Evolutionary conservation across 2,888 invertebrate species (phyloP).

Genomic region (Drosophila infuscata): DNA sequence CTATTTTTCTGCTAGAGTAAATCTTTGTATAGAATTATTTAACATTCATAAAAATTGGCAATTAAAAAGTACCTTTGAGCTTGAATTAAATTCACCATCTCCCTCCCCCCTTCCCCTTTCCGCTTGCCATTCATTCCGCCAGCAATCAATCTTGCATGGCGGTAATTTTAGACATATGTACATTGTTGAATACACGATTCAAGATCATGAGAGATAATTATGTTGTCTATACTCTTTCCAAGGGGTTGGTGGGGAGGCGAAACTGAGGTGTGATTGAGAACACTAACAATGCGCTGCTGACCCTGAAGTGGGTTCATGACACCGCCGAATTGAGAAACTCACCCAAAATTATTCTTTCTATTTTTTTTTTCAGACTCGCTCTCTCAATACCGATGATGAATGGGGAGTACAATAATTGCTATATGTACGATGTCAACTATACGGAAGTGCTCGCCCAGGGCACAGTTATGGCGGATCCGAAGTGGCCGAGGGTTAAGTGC

Average conservation of each 20-base stretch:
- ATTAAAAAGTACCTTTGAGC: constrained; percentile 32
- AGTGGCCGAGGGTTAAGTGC: constrained; percentile 90
- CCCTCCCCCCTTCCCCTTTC: not conserved
- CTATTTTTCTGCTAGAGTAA: constrained; percentile 6
- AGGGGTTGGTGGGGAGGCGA: not conserved
- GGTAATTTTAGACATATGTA: constrained; percentile 34
- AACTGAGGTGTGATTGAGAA: constrained; percentile 30
- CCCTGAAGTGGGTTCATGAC: constrained; percentile 49
- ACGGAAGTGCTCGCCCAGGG: constrained; percentile 87
- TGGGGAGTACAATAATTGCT: constrained; percentile 88
- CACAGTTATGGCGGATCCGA: constrained; percentile 86
- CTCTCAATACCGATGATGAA: constrained; percentile 89
- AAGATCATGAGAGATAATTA: constrained; percentile 54
- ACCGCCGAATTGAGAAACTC: constrained; percentile 36
- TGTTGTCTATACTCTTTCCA: constrained; percentile 32
- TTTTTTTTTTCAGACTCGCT: constrained; percentile 86
- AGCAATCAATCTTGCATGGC: constrained; percentile 41
- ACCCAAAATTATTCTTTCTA: constrained; percentile 15
- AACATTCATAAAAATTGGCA: constrained; percentile 32
- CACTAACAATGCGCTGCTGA: constrained; percentile 43
- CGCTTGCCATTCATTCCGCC: not conserved
- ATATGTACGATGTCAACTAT: constrained; percentile 92
- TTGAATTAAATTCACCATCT: not conserved
- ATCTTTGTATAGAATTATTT: constrained; percentile 17
- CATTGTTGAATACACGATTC: constrained; percentile 36